Base-by-base conservation (phyloP, 1,140 invertebrate species). In the Aphidius ervi region DNA sequence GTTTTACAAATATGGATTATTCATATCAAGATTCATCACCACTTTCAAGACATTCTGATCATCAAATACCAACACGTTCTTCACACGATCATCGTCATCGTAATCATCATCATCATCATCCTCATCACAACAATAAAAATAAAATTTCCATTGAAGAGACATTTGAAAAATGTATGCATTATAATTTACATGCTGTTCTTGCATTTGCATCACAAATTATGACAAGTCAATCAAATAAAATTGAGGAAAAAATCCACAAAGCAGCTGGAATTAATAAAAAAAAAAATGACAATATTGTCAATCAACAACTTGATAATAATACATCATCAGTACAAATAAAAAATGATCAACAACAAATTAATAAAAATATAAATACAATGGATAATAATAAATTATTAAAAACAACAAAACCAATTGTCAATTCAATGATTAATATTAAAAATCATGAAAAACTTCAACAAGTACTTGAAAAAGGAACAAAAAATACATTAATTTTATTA, bases 131-230 rank as follows among this genome's bases (percentile, higher is more conserved):
- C 9, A 8, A 20, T 8, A 37, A 40, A n/a, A 31, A 54, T 37
- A 58, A 57, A 50, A 43, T 40, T 41, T 31, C 9, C 4, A 46
- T 16, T 9, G 5, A 46, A 6, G 9, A 59, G 1, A 52, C 40
- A 58, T 42, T 66, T 55, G 56, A 68, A 10, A 61, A 47, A 6
- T 70, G 67, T 45, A 75, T 74, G 74, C 74, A 75, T 16, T 62
- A 63, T 9, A 75, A 68, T 61, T 63, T 74, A 5, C 72, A 75
- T 41, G 70, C 52, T 9, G 69, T 74, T 3, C 53, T 75, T 0
- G 67, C 65, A 37, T 74, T 71, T 40, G 70, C 70, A 16, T 63
- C 70, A 3, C 67, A 69, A 54, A 43, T 74, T 31, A 65, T 67
- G 52, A 60, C 58, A 8, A 65, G 69, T 1, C 9, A 41, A 5